A percentile compares a stretch with the other conserved stretches of the same genome.
phyloP scores from a whole-genome alignment of 2,888 invertebrate species.

The Boloria euphrosyne region DNA sequence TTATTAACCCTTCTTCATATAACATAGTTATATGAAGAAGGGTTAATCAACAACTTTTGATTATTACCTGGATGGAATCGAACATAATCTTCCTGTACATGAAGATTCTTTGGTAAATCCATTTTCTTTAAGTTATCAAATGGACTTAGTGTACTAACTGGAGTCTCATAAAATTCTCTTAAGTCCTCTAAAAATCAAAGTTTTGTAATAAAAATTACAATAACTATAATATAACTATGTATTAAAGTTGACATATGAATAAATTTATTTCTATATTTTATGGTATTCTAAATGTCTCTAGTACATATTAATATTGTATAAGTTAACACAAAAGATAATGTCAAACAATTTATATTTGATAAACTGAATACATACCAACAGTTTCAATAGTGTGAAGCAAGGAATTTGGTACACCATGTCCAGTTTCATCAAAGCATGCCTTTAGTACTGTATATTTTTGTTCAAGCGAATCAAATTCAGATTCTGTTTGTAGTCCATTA shows the following conservation, averaged over 20 bases:
- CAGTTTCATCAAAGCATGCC: conserved; percentile 86
- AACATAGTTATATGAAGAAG: not conserved
- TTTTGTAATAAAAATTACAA: not conserved
- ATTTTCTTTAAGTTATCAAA: conserved; percentile 86
- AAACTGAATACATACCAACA: conserved; percentile 78
- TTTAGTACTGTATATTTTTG: conserved; percentile 87
- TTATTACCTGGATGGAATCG: conserved; percentile 90
- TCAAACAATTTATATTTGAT: not conserved
- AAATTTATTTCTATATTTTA: too few relatives aligned
- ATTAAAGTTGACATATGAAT: too few relatives aligned
- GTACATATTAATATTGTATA: too few relatives aligned
- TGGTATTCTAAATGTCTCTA: too few relatives aligned
- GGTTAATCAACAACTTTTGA: not conserved
- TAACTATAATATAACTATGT: not conserved
- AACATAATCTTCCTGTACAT: conserved; percentile 90
- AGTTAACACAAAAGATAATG: not conserved
- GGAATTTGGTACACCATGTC: conserved; percentile 92
- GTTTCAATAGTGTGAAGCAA: conserved; percentile 88
- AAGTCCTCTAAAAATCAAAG: conserved; percentile 83
- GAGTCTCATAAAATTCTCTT: conserved; percentile 86
- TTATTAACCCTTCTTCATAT: too few relatives aligned
- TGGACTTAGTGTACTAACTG: conserved; percentile 87
- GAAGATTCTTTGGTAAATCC: conserved; percentile 93
- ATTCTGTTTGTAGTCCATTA: conserved; percentile 73
- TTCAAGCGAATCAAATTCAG: conserved; percentile 73